Base-by-base conservation (phyloP, 2,888 invertebrate species). In the Anorthoa munda region DNA sequence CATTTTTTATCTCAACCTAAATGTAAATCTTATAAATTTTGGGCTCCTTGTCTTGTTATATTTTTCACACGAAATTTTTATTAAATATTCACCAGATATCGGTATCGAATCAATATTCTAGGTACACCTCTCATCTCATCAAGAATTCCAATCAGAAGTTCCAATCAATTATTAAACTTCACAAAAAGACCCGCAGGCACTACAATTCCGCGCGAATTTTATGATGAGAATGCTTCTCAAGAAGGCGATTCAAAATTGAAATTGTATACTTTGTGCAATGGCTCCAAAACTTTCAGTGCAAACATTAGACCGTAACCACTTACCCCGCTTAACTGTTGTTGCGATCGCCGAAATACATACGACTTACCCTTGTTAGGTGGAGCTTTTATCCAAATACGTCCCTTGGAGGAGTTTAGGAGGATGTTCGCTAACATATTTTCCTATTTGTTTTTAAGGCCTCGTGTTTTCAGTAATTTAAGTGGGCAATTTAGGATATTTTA, bases 271-370 rank as follows among this genome's bases (percentile, higher is more conserved):
- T 79, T 66, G 58, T 68, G 59, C 76, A 82, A 81, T 70, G 46
- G 64, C 59, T 61, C 68, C 59, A 64, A 68, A 76, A 80, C 68
- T 71, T 79, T 61, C 64, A 72, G 72, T 65, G 66, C 72, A 74
- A 80, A 82, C 74, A 80, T 77, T 79, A 68, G 60, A 67, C 68
- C 66, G 66, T 65, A 67, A 82, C 77, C 75, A 74, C 80, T 86
- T 86, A 82, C 74, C 81, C 83, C 79, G 73, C 82, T 86, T 83
- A 88, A 82, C 77, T 79, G 83, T 86, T 84, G 88, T 84, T 83
- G 81, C 82, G 77, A 83, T 86, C 83, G 61, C 79, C 79, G 67
- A 82, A 87, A 88, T 90, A 88, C 87, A 88, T 87, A 83, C 77
- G 81, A 85, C 79, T 82, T 82, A 76, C 77, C 81, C 82, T 79